Conservation (phyloP, 2,113 vertebrate species). For the Macrotus californicus region DNA sequence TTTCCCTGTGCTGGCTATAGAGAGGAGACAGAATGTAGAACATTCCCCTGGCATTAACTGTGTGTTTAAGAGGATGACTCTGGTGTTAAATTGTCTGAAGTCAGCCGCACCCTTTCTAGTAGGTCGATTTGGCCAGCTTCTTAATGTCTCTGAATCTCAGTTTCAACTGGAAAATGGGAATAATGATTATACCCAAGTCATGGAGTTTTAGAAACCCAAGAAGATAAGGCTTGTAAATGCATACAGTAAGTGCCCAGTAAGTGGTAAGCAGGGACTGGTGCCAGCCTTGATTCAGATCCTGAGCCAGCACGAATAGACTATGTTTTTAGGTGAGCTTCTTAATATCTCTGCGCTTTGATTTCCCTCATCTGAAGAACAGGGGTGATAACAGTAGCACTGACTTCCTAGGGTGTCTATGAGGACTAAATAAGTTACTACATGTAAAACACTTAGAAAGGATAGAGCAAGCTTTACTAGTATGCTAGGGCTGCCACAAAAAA, state of each 20-base stretch:
- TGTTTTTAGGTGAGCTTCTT: not conserved
- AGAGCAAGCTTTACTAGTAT: not conserved
- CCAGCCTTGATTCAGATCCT: too few species aligned
- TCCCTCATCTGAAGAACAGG: not conserved
- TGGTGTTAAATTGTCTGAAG: not conserved
- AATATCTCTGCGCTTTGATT: not conserved
- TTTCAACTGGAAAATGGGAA: not conserved
- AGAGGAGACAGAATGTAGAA: not conserved
- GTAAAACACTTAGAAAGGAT: not conserved
- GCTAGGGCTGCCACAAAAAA: not conserved
- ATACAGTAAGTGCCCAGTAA: not conserved
- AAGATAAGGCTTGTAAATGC: not conserved
- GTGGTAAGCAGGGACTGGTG: not conserved
- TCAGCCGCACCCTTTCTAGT: not conserved
- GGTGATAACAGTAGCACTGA: not conserved
- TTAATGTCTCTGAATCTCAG: not conserved
- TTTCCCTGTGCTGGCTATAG: not conserved
- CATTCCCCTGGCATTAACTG: not conserved
- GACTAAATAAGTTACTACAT: not conserved
- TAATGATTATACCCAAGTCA: not conserved
- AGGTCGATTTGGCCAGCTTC: not conserved
- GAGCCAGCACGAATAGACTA: not conserved
- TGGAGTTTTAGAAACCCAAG: not conserved
- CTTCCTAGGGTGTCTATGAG: not conserved
- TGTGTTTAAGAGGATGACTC: not conserved